Base-by-base conservation (phyloP, 2,797 vertebrate genomes). In the Zonotrichia albicollis region DNA sequence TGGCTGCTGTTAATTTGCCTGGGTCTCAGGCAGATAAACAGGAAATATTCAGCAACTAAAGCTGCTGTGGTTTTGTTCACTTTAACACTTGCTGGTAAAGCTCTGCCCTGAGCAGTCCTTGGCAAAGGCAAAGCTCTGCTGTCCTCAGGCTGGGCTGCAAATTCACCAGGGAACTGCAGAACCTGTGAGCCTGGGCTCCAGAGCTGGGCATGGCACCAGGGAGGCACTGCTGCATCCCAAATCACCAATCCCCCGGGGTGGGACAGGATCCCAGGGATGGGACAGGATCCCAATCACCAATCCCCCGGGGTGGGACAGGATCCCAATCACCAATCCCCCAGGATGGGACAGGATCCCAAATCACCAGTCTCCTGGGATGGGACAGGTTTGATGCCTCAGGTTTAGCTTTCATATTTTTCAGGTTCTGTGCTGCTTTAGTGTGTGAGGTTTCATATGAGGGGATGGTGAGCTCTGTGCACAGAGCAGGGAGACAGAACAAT, bases 1-100 rank as follows among this genome's bases (percentile, higher is more conserved):
- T 60, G 60, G 76, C 60, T 93, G 87, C 73, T 96, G 83, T 87
- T 92, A 84, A 92, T 91, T 92, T 94, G 54, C 79, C 71, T 76
- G 57, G 7, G 66, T 92, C 73, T 81, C 71, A 73, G 79, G 65
- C 40, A 93, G 89, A 93, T 86, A 78, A 92, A 89, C 70, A 91
- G 76, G 84, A 93, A 95, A 93, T 57, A 88, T 9, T 9, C 73
- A 93, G 30, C 38, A 51, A 32, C 79, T 55, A 4, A 78, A 91
- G 45, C 25, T 62, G 58, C 73, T 62, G 51, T 51, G 85, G 58
- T 42, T 87, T 77, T 83, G 57, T 19, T 92, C 40, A 45, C 65
- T 92, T 74, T 40, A 84, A 77, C 50, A 48, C 53, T 61, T 46
- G 21, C 16, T 43, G 25, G 72, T 42, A 90, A 89, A 80, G 42